These are phyloP conservation scores for Cariama cristata DNA, from an alignment of 2,113 vertebrate genomes.

Conservation along the genomic window DNA sequence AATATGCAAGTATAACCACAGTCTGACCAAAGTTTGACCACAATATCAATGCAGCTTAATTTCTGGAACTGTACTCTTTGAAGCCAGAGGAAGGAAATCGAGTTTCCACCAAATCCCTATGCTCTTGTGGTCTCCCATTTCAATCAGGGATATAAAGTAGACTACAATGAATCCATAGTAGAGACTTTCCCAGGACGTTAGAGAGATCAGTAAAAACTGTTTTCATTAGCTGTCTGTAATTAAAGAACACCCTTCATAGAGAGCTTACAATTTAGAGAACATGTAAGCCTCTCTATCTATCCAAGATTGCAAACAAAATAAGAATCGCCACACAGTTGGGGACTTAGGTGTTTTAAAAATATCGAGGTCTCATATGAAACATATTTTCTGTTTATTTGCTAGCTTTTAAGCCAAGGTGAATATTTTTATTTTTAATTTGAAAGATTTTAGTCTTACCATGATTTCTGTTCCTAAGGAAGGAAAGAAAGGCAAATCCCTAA, in stretches of 20 bases:
- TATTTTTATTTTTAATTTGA: conserved; percentile 48
- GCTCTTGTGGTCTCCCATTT: conserved; percentile 60
- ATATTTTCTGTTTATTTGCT: not conserved
- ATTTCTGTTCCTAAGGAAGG: conserved; percentile 35
- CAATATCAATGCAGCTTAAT: conserved; percentile 19
- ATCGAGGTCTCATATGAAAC: not conserved
- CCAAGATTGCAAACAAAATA: conserved; percentile 51
- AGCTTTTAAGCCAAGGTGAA: not conserved
- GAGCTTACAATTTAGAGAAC: conserved; percentile 70
- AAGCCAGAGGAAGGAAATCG: conserved; percentile 33
- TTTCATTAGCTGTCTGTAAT: conserved; percentile 74
- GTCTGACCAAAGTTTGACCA: conserved; percentile 38
- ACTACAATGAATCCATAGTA: conserved; percentile 59
- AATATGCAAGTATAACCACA: not conserved
- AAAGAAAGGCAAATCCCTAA: not conserved
- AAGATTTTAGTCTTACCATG: conserved; percentile 32
- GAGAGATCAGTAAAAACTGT: conserved; percentile 63
- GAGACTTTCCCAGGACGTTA: conserved; percentile 61
- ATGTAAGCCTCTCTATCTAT: conserved; percentile 50
- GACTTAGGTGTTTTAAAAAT: conserved; percentile 28
- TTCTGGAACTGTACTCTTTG: conserved; percentile 54
- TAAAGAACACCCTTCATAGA: conserved; percentile 72
- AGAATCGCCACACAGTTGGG: conserved; percentile 41
- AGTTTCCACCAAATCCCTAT: conserved; percentile 58
- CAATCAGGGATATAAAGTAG: conserved; percentile 61